Percentiles rank a stretch among this genome's conserved stretches.
phyloP scores from a whole-genome alignment of 2,888 invertebrate species.

The Sphaeridia pumilis region DNA sequence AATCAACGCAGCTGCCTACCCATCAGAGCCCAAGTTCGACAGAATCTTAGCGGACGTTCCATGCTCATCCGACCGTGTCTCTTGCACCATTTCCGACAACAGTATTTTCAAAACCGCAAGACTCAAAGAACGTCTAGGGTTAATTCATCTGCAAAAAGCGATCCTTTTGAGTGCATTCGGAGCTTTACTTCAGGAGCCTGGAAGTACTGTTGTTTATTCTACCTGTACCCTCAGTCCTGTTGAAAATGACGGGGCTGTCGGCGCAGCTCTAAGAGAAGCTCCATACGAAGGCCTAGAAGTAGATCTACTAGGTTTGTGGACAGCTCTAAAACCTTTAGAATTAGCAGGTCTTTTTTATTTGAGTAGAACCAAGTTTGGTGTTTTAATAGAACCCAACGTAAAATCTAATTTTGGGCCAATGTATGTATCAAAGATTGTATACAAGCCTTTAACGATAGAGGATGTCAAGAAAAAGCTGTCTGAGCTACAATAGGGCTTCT shows the following conservation, averaged over 20 bases:
- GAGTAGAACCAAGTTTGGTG: constrained; percentile 56
- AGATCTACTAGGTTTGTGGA: constrained; percentile 29
- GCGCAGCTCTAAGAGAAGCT: constrained; percentile 31
- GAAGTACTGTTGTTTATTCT: constrained; percentile 87
- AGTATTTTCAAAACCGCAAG: constrained; percentile 72
- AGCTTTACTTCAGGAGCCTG: constrained; percentile 48
- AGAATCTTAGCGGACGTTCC: constrained; percentile 82
- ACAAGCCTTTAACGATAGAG: not conserved
- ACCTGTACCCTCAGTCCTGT: constrained; percentile 91
- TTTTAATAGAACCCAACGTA: constrained; percentile 67
- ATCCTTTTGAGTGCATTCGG: constrained; percentile 53
- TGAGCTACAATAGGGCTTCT: constrained; percentile 4
- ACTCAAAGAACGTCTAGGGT: constrained; percentile 63
- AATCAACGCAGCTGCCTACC: constrained; percentile 23
- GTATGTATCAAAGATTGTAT: constrained; percentile 49
- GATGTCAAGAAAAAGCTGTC: not conserved
- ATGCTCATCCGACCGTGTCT: constrained; percentile 83
- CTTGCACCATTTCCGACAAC: constrained; percentile 65
- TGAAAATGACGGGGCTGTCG: constrained; percentile 74
- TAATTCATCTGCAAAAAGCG: constrained; percentile 72
- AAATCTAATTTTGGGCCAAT: constrained; percentile 85
- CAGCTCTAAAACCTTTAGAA: constrained; percentile 24
- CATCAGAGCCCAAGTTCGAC: constrained; percentile 19
- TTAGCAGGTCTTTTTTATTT: constrained; percentile 22
- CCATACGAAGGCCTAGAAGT: constrained; percentile 22